Base-by-base conservation (phyloP, 2,113 vertebrate species). In the Ramphastos sulfuratus region DNA sequence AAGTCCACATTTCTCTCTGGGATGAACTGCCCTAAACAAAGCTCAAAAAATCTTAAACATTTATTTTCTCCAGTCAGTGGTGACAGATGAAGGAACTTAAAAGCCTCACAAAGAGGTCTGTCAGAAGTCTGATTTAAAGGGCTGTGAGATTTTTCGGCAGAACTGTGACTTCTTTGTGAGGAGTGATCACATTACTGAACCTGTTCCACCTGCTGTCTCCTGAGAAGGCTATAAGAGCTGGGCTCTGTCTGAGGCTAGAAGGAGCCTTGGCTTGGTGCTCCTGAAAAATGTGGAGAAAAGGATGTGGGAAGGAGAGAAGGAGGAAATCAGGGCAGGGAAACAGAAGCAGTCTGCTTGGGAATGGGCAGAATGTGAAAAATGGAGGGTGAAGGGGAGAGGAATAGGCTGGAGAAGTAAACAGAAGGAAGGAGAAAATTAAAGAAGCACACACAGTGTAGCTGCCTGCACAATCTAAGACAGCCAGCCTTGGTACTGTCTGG, bases 181-280 rank as follows among this genome's bases (percentile, higher is more conserved):
- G 78, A 94, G 74, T 30, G 78, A 89, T 94, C 50, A 67, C 55
- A 35, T 92, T 84, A 89, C 81, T 37, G 81, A 94, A 93, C 91
- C 84, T 89, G 92, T 95, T 95, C 71, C 89, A 85, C 92, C 80
- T 83, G 90, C 85, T 94, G 21, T 88, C 42, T 77, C 67, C 35
- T 11, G 8, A 71, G 58, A 54, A 88, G 67, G 75, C 50, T 73
- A 37, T 1, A 80, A 54, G 46, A 78, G 52, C 28, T 55, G 46
- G 76, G 44, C 59, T 84, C 61, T 46, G n/a, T 69, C 72, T 59
- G 48, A 71, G 23, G 30, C 81, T 75, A 58, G 18, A 86, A 70
- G 55, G 28, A 93, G 56, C 48, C 50, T 33, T 73, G 23, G 46
- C 80, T 61, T 63, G 66, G 55, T 60, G 44, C 19, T 85, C 20